A percentile compares a stretch with the other conserved stretches of the same genome.
phyloP scores from a whole-genome alignment of 30 jellyfish, hydroid and myxozoan genomes.

The Aurelia sp. region DNA sequence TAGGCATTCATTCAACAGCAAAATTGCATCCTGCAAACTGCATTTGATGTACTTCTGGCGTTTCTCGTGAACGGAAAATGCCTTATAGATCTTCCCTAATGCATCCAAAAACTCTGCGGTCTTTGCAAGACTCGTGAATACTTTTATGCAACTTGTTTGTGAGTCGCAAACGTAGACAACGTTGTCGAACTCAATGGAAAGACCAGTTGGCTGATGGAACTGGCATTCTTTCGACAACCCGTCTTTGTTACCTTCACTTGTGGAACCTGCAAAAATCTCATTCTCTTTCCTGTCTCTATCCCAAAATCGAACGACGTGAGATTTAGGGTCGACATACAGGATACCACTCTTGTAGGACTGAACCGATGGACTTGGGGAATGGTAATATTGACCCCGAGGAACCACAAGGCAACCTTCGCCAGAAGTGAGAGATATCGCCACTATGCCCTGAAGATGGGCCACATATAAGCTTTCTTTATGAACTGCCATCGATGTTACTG shows the following conservation, averaged over 20 bases:
- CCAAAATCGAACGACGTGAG: slow-evolving; percentile 16
- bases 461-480: slow-evolving; percentile 2
- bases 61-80: too few species aligned
- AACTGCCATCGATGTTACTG: slow-evolving; percentile 1
- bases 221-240: slow-evolving; percentile 10
- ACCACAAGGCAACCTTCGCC: not conserved
- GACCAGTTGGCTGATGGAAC: slow-evolving; percentile 30
- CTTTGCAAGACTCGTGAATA: slow-evolving; percentile 4
- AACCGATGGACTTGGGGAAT: slow-evolving; percentile 11
- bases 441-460: slow-evolving; percentile 5
- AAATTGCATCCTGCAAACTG: too few species aligned
- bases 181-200: slow-evolving; percentile 28
- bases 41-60: not conserved
- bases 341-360: slow-evolving; percentile 12
- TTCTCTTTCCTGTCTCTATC: slow-evolving; percentile 2
- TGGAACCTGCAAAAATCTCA: not conserved
- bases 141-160: slow-evolving; percentile 30
- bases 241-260: not conserved
- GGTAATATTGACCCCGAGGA: slow-evolving; percentile 1
- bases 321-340: not conserved
- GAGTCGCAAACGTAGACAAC: slow-evolving; percentile 26
- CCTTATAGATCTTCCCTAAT: not conserved
- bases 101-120: slow-evolving; percentile 20
- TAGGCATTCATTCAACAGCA: too few species aligned
- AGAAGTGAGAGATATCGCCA: slow-evolving; percentile 1